A percentile compares a stretch with the other conserved stretches of the same genome.
phyloP scores from a whole-genome alignment of 2,888 invertebrate genomes.

The Phania funesta region DNA sequence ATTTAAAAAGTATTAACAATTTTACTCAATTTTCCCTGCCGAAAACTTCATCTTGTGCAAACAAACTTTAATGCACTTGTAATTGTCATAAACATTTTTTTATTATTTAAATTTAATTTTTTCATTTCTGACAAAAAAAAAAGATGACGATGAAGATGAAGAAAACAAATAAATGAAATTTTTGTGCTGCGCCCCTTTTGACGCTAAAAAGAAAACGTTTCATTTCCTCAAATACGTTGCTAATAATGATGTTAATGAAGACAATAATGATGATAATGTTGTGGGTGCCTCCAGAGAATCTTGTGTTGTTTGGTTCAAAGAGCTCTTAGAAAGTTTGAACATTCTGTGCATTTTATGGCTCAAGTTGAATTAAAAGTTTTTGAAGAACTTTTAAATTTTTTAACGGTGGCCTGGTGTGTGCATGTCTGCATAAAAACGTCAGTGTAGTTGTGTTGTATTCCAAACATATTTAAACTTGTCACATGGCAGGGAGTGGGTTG shows the following conservation, averaged over 20 bases:
- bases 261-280: slow-evolving; percentile 5
- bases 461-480: slow-evolving; percentile 4
- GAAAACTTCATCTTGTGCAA: slow-evolving; percentile 32
- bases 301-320: slow-evolving; percentile 15
- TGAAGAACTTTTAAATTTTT: slow-evolving; percentile 54
- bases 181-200: slow-evolving; percentile 48
- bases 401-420: not conserved
- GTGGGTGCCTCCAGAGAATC: slow-evolving; percentile 56
- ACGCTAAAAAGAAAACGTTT: slow-evolving; percentile 3
- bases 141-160: slow-evolving; percentile 5
- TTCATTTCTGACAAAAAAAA: not conserved
- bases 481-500: not conserved
- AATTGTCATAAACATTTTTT: slow-evolving; percentile 64
- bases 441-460: not conserved
- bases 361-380: slow-evolving; percentile 64
- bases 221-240: not conserved
- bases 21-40: slow-evolving; percentile 8
- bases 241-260: slow-evolving; percentile 1
- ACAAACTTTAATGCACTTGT: slow-evolving; percentile 64
- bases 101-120: slow-evolving; percentile 15
- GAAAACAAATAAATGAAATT: slow-evolving; percentile 40
- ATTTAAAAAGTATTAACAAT: slow-evolving; percentile 50
- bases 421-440: not conserved
- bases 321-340: slow-evolving; percentile 49
- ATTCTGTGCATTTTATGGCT: slow-evolving; percentile 59